Conservation (phyloP, 2,797 vertebrate species). For the Melanotaenia maccullochi region DNA sequence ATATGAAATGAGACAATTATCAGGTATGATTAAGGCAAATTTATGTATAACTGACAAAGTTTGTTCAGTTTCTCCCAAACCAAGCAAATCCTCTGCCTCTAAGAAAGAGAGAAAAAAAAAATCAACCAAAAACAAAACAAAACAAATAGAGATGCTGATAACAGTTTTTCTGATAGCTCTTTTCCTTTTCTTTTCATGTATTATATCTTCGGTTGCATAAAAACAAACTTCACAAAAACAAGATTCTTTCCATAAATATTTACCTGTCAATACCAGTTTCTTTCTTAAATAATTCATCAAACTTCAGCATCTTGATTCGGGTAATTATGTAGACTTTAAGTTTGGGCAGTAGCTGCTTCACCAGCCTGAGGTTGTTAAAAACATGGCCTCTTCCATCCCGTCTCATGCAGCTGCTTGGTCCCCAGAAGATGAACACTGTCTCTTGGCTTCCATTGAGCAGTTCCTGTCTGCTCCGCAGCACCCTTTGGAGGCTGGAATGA, state of each 20-base stretch:
- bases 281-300: conserved; percentile 91
- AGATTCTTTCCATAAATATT: conserved; percentile 6
- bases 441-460: conserved; percentile 89
- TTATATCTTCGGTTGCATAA: neutral
- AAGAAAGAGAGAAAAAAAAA: neutral
- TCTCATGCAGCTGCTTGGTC: conserved; percentile 91
- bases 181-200: neutral
- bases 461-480: conserved; percentile 85
- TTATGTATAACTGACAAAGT: neutral
- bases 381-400: conserved; percentile 89
- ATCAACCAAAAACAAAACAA: too few relatives aligned
- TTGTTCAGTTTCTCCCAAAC: conserved; percentile 5
- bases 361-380: conserved; percentile 89
- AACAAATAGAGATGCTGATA: too few relatives aligned
- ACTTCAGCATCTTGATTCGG: conserved; percentile 90
- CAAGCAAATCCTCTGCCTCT: neutral
- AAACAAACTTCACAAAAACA: neutral
- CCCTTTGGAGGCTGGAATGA: conserved; percentile 92
- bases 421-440: conserved; percentile 94
- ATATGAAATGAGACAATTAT: conserved; percentile 6
- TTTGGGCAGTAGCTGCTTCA: conserved; percentile 88
- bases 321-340: conserved; percentile 88
- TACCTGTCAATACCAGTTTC: conserved; percentile 94
- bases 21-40: neutral
- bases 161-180: neutral